Evolutionary conservation across 2,113 vertebrate genomes (phyloP).

Genomic region (Gorilla gorilla): DNA sequence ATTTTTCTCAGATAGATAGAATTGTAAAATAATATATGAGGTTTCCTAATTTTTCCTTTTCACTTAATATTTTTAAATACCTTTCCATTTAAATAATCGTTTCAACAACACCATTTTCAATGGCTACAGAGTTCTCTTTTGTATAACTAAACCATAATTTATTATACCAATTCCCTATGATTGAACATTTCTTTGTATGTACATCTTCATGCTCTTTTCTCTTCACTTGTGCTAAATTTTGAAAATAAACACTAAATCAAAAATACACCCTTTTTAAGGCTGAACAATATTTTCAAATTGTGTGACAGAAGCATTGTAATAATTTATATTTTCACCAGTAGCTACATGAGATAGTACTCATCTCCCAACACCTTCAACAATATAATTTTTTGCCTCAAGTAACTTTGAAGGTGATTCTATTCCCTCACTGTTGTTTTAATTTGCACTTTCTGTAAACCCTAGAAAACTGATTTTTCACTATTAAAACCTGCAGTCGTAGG

Average conservation of each 20-base stretch:
- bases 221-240: not conserved
- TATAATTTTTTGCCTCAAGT: not conserved
- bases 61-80: not conserved
- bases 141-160: not conserved
- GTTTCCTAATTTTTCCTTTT: not conserved
- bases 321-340: not conserved
- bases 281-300: not conserved
- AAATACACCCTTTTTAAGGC: not conserved
- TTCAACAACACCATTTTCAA: not conserved
- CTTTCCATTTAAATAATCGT: not conserved
- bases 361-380: not conserved
- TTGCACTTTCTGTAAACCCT: not conserved
- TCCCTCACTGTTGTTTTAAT: not conserved
- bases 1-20: not conserved
- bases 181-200: not conserved
- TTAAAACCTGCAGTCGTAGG: not conserved
- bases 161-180: not conserved
- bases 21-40: not conserved
- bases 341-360: not conserved
- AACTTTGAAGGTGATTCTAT: not conserved
- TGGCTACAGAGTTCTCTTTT: not conserved
- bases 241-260: not conserved
- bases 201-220: not conserved
- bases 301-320: not conserved
- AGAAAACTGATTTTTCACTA: not conserved